These are phyloP conservation scores for Etheostoma cragini DNA, from an alignment of 2,113 vertebrate species.

Conservation along the genomic window DNA sequence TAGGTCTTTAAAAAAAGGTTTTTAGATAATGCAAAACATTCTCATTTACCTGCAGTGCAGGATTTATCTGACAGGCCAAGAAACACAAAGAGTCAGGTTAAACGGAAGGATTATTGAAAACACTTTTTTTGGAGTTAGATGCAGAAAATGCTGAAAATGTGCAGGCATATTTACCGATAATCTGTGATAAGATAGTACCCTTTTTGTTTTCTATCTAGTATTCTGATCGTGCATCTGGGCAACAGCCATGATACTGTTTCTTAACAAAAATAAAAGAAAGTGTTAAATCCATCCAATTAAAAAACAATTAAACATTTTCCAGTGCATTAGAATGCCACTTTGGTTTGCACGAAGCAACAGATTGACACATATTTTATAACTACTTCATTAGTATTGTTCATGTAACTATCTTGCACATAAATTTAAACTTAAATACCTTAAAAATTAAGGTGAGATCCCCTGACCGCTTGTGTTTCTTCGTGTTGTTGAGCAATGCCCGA, in stretches of 20 bases:
- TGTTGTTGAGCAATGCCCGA: neutral
- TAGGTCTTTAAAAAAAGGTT: constrained; percentile 12
- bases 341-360: neutral
- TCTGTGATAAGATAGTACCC: neutral
- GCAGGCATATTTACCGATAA: neutral
- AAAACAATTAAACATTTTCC: neutral
- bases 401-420: neutral
- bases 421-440: neutral
- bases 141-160: neutral
- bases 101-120: neutral
- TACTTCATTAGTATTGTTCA: neutral
- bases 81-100: constrained; percentile 20
- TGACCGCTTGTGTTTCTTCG: constrained; percentile 12
- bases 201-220: neutral
- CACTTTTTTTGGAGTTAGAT: neutral
- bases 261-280: constrained; percentile 1
- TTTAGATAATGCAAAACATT: neutral
- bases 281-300: neutral
- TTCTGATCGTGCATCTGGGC: too few relatives aligned
- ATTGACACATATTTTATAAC: neutral
- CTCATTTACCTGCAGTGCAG: neutral
- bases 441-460: neutral
- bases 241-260: neutral
- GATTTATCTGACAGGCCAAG: neutral
- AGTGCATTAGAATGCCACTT: neutral